Evolutionary conservation across 2,797 vertebrate species (phyloP).

Genomic region (Schizopygopsis pylzovi): DNA sequence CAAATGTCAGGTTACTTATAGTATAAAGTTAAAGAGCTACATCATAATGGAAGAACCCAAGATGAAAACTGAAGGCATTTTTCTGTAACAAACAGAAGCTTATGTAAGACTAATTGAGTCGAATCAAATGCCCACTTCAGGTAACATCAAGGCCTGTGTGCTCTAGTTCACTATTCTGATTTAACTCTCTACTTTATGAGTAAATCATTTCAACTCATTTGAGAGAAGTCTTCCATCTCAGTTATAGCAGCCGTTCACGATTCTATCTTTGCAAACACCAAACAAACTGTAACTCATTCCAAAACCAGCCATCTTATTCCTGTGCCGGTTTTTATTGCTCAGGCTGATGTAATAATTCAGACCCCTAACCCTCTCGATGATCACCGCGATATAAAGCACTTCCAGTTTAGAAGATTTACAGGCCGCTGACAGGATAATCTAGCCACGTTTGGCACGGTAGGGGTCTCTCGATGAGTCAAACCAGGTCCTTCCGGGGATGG

Average conservation of each 20-base stretch:
- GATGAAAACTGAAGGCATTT: not conserved
- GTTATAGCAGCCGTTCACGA: slow-evolving; percentile 21
- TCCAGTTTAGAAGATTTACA: slow-evolving; percentile 53
- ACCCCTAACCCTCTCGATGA: slow-evolving; percentile 52
- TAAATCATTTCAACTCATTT: not conserved
- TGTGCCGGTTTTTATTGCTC: slow-evolving; percentile 21
- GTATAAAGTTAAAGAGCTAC: not conserved
- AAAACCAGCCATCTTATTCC: slow-evolving; percentile 40
- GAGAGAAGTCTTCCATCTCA: not conserved
- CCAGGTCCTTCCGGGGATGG: slow-evolving; percentile 29
- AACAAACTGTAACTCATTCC: slow-evolving; percentile 30
- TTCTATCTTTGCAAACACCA: slow-evolving; percentile 22
- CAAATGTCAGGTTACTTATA: not conserved
- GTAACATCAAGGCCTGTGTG: not conserved
- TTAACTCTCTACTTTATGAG: not conserved
- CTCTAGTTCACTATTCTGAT: not conserved
- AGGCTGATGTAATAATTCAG: slow-evolving; percentile 52
- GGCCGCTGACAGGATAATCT: slow-evolving; percentile 50
- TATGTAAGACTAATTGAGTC: not conserved
- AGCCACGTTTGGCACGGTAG: slow-evolving; percentile 52
- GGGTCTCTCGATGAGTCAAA: slow-evolving; percentile 55
- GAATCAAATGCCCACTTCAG: not conserved
- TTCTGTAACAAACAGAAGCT: not conserved
- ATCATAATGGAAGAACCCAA: no score
- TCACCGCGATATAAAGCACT: slow-evolving; percentile 45